Conservation (phyloP, 2,797 vertebrate genomes). For the Fistularia commersonii region DNA sequence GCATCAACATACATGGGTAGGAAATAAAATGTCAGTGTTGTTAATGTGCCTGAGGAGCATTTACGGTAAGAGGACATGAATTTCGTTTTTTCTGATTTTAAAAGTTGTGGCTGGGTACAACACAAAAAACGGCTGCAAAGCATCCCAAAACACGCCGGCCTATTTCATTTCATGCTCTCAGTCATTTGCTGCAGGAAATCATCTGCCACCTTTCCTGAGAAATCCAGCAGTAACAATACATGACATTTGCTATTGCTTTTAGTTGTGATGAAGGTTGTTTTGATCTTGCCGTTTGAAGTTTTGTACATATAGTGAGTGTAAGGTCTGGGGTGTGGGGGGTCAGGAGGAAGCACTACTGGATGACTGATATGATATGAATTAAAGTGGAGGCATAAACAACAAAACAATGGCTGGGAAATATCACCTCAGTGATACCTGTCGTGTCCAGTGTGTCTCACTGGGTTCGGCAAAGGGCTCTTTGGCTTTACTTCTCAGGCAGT, state of each 20-base stretch:
- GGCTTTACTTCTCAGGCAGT: too few relatives aligned
- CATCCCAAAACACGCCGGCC: slow-evolving; percentile 27
- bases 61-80: slow-evolving; percentile 7
- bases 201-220: slow-evolving; percentile 9
- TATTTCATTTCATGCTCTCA: slow-evolving; percentile 24
- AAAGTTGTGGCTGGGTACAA: slow-evolving; percentile 8
- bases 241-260: slow-evolving; percentile 44
- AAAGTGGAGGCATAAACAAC: slow-evolving; percentile 8
- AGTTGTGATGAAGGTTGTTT: slow-evolving; percentile 54
- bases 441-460: not conserved
- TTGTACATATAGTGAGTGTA: slow-evolving; percentile 11
- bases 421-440: slow-evolving; percentile 32
- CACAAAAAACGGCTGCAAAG: slow-evolving; percentile 10
- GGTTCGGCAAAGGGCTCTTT: too few relatives aligned
- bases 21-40: not conserved
- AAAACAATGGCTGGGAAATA: slow-evolving; percentile 39
- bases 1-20: not conserved
- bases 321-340: slow-evolving; percentile 1
- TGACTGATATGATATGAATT: not conserved
- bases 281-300: slow-evolving; percentile 61
- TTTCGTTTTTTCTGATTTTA: slow-evolving; percentile 22
- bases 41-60: slow-evolving; percentile 10
- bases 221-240: slow-evolving; percentile 27
- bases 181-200: slow-evolving; percentile 13
- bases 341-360: slow-evolving; percentile 10